phyloP scores from a whole-genome alignment of 2,888 invertebrate species.

The Machimus atricapillus region DNA sequence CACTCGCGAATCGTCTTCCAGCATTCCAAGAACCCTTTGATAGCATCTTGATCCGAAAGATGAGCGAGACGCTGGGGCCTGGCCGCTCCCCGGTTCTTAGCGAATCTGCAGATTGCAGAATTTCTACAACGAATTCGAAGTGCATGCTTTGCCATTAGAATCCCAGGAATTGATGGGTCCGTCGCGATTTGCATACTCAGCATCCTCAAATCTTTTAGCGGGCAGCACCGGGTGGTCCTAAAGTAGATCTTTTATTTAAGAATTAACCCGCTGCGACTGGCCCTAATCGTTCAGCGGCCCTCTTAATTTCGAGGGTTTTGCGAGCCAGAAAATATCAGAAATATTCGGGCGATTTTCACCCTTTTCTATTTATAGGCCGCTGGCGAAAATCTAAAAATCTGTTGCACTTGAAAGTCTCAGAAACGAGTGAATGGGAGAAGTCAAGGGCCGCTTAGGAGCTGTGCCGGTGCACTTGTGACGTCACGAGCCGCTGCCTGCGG shows the following conservation, averaged over 20 bases:
- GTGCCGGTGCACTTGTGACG: slow-evolving; percentile 2
- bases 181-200: not conserved
- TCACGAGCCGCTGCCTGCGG: not conserved
- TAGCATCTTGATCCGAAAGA: not conserved
- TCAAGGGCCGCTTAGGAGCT: slow-evolving; percentile 42
- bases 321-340: not conserved
- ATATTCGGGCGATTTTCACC: not conserved
- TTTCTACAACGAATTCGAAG: not conserved
- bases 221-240: not conserved
- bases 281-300: not conserved
- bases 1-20: not conserved
- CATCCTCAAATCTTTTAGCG: not conserved
- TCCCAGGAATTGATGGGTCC: not conserved
- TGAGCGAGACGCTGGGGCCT: not conserved
- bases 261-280: not conserved
- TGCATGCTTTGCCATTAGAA: not conserved
- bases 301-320: not conserved
- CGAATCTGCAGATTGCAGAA: not conserved
- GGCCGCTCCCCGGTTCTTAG: not conserved
- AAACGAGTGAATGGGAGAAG: slow-evolving; percentile 9
- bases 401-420: slow-evolving; percentile 32
- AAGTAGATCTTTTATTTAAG: not conserved
- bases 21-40: not conserved
- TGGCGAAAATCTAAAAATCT: not conserved
- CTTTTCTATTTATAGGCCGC: not conserved